Conservation (phyloP, 2,797 vertebrate species). For the Atherinosoma microstoma region DNA sequence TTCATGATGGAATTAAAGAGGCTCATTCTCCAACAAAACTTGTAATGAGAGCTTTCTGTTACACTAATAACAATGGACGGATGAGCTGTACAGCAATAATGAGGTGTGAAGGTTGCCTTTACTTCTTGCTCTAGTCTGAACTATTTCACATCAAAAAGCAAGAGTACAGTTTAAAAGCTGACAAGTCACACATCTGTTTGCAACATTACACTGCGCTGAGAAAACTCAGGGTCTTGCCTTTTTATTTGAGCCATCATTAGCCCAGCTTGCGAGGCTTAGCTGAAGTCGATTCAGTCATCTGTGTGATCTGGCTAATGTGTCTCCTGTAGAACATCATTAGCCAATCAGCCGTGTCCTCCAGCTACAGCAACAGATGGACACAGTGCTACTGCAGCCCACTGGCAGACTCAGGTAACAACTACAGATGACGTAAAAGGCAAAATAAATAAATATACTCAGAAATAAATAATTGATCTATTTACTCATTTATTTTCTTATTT, state of each 20-base stretch:
- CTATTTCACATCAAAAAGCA: conserved; percentile 38
- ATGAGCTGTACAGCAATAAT: conserved; percentile 37
- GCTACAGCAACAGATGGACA: conserved; percentile 73
- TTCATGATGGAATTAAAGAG: conserved; percentile 62
- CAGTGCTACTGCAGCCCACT: conserved; percentile 54
- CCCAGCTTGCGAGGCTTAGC: conserved; percentile 53
- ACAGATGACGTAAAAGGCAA: not conserved
- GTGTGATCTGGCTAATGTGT: conserved; percentile 75
- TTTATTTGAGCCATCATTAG: conserved; percentile 65
- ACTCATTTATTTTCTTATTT: too few species aligned
- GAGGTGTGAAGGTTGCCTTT: conserved; percentile 43
- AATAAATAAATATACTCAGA: too few species aligned
- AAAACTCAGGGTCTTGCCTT: conserved; percentile 48
- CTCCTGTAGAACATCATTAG: conserved; percentile 79
- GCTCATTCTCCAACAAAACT: conserved; percentile 35
- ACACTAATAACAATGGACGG: conserved; percentile 28
- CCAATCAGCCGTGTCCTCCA: conserved; percentile 70
- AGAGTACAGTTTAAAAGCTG: conserved; percentile 42
- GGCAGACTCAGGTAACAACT: conserved; percentile 59
- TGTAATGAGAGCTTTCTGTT: conserved; percentile 50
- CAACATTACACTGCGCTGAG: conserved; percentile 33
- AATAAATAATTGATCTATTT: not conserved
- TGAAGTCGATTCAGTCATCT: conserved; percentile 71
- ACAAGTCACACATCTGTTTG: conserved; percentile 32
- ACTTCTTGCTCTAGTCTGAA: conserved; percentile 34